Evolutionary conservation across 1,140 invertebrate genomes (phyloP), one percentile per base, ranked within the genome.

Genomic region (Drosophila fuyamai): DNA sequence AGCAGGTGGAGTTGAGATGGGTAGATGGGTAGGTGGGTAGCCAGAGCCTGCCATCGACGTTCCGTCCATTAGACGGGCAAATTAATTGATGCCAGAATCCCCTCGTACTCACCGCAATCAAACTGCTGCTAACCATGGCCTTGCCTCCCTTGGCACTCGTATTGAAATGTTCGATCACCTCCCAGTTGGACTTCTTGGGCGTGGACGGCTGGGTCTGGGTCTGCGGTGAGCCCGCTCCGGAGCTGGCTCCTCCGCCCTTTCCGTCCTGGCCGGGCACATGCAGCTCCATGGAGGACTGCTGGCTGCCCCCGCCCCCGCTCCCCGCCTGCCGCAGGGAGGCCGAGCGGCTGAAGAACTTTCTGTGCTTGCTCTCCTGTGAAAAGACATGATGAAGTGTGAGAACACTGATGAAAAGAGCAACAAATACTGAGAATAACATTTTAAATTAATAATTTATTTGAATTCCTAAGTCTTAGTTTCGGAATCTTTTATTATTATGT

Each of bases 81-180:
- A 88, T 88, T 88, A 88, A 88, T 89, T 88, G 84, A 84, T 78
- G 77, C 68, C 72, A 78, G 67, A 38, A 72, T 60, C 65, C 56
- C 55, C 32, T 48, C 50, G 13, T n/a, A 91, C 93, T 94, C 86
- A 94, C 94, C 84, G 94, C 93, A 80, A 94, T 93, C 58, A 94
- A 90, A 86, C 93, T 94, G 61, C 93, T 93, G 66, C 93, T 93
- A 36, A 93, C 93, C 59, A 94, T 89, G 60, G 93, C 93, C 36
- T 92, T 88, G 66, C 93, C 91, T 68, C 93, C 93, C 67, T 92
- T 93, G 80, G 81, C 71, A 44, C 94, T 94, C 35, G 93, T 93
- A 74, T 94, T 94, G 92, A 96, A 97, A 92, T 97, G 96, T 92
- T 97, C 96, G 81, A 97, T 97, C 60, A 97, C 96, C 92, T 97